Base-by-base conservation (phyloP, 2,888 invertebrate species). In the Mesorhabditis spiculigera region DNA sequence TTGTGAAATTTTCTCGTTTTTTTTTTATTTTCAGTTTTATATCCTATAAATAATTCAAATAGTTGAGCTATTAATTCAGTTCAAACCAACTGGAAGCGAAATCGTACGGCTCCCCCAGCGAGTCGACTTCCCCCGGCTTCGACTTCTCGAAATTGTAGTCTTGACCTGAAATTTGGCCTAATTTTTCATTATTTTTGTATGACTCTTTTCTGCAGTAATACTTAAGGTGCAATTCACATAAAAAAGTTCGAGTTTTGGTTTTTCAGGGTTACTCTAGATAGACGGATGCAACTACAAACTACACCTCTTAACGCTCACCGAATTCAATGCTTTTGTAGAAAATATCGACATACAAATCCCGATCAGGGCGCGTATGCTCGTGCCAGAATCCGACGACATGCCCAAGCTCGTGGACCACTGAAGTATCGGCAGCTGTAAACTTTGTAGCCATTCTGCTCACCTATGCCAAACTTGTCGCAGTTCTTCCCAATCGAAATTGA, bases 101-200 rank as follows among this genome's bases (percentile, higher is more conserved):
- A 87, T 95, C 97, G 86, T 98, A 98, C 0, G 92, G 92, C 81
- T 95, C 91, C 0, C 94, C 95, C 65, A 97, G 88, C 0, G 96
- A 96, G 86, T 97, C 93, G n/a, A 98, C 97, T 87, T 98, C 97
- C 79, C 94, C 93, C n/a, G 92, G 91, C 61, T 94, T 94, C 68
- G 96, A 88, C 88, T 95, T 96, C 88, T 98, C 97, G 89, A 98
- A 98, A 88, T 98, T 98, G 88, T 98, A 98, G 87, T 97, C 96
- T 89, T 98, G 97, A 66, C 97, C 96, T 94, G 88, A 71, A 83
- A 81, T 28, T 71, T 1, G 3, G 28, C 28, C 28, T 28, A 62
- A 10, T 44, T 66, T 16, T 28, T n/a, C 28, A 28, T 28, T 28
- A 28, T 28, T 28, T 28, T 28, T 28, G 28, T 28, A 28, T 28